Base-by-base conservation (phyloP, 2,888 invertebrate genomes). In the Octodonta nipae region DNA sequence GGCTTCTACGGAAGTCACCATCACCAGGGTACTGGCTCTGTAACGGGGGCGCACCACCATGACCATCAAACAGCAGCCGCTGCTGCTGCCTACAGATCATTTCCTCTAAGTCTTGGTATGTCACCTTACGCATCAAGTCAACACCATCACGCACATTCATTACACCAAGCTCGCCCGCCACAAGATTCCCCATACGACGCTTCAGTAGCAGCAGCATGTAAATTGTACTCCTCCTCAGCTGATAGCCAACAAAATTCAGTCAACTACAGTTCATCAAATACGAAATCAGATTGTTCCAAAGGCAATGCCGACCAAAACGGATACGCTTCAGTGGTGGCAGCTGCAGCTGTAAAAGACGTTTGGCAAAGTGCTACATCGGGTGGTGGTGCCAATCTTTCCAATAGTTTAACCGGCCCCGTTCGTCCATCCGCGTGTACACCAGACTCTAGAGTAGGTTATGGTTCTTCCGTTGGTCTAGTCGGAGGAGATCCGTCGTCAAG, bases 1-100 rank as follows among this genome's bases (percentile, higher is more conserved):
- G 88, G 88, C 65, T 91, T 91, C 71, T 89, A 91, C 70, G 87
- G 88, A 57, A 73, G 80, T 55, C 86, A 87, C 65, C 87, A 87
- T 59, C 80, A 86, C 68, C 80, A 87, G 67, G 72, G 75, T 41
- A 71, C 76, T 48, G 71, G 77, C 38, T 67, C 73, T 63, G 65
- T 75, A 53, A 53, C 70, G 45, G 66, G 68, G 30, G 66, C 66
- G 26, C 68, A 74, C 39, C 71, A 71, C 43, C 72, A 73, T 44
- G 76, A 76, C 51, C 71, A 73, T 42, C 75, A 76, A 52, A 83
- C 86, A 49, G 78, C 83, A 63, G 69, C 77, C 45, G 70, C 76
- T 30, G 75, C 75, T 32, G 76, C 76, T 26, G 70, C 71, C 16
- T 85, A 87, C 63, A 72, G 86, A 56, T 82, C 86, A 43, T 88